phyloP scores from a whole-genome alignment of 2,113 vertebrate genomes.

The Ondatra zibethicus region DNA sequence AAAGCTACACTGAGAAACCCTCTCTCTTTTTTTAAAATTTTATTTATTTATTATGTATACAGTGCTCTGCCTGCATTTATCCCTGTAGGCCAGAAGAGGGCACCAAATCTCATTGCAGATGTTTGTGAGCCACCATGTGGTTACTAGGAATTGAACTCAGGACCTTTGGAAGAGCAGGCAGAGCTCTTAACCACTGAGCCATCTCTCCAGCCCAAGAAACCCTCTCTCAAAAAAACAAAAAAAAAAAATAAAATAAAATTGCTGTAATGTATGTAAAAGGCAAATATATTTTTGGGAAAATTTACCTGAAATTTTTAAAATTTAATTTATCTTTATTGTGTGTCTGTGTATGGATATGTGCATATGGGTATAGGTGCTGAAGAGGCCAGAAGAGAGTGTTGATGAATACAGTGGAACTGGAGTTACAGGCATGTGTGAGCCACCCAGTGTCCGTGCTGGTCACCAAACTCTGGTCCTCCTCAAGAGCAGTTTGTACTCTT shows the following conservation, averaged over 20 bases:
- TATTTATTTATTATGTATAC: too few species aligned
- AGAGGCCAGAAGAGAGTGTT: neutral
- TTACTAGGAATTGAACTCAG: too few species aligned
- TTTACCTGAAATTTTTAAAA: neutral
- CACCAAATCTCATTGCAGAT: too few species aligned
- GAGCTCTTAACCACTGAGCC: too few species aligned
- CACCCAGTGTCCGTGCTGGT: neutral
- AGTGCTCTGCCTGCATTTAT: too few species aligned
- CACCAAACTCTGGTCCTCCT: neutral
- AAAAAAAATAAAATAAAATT: neutral
- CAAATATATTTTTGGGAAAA: neutral
- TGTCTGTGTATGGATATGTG: neutral
- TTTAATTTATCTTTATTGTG: neutral
- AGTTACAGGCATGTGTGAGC: neutral
- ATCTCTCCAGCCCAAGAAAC: too few species aligned
- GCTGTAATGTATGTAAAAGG: neutral
- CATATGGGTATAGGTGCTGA: neutral
- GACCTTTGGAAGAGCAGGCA: too few species aligned
- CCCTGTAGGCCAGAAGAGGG: too few species aligned
- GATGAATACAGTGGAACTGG: neutral
- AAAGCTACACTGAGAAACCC: too few species aligned
- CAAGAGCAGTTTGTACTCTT: neutral
- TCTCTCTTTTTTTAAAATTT: too few species aligned
- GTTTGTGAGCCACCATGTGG: too few species aligned
- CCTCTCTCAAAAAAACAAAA: too few species aligned